Conservation (phyloP, 1,140 invertebrate species). For the Penaeus vannamei region DNA sequence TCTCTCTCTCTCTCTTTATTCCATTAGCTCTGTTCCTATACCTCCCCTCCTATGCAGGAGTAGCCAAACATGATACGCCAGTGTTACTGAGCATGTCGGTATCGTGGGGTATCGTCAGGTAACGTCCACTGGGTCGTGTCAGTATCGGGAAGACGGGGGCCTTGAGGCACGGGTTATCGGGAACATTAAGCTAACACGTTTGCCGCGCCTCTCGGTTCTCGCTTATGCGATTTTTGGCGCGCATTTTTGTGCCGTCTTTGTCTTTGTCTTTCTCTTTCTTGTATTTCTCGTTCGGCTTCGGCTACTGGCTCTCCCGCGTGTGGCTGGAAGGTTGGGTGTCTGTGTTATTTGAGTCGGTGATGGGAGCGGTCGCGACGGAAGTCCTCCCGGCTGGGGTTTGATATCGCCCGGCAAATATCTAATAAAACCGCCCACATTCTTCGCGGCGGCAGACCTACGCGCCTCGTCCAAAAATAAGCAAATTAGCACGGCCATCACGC, state of each 20-base stretch:
- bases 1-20: slow-evolving; percentile 28
- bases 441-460: not conserved
- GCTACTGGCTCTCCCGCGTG: no score
- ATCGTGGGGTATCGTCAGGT: slow-evolving; percentile 51
- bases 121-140: slow-evolving; percentile 45
- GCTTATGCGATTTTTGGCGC: slow-evolving; percentile 31
- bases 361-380: no score
- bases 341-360: no score
- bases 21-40: not conserved
- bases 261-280: slow-evolving; percentile 42
- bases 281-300: not conserved
- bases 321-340: no score
- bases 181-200: slow-evolving; percentile 51
- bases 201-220: slow-evolving; percentile 6
- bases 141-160: slow-evolving; percentile 42
- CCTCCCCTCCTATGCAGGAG: slow-evolving; percentile 10
- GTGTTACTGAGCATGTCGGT: slow-evolving; percentile 55
- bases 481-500: slow-evolving; percentile 48
- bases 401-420: slow-evolving; percentile 1
- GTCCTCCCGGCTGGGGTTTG: not conserved
- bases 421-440: not conserved
- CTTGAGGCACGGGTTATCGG: slow-evolving; percentile 52
- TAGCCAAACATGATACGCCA: slow-evolving; percentile 59
- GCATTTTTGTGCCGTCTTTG: not conserved
- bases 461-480: slow-evolving; percentile 13